Conservation (phyloP, 2,113 vertebrate species). For the Azemiops feae region DNA sequence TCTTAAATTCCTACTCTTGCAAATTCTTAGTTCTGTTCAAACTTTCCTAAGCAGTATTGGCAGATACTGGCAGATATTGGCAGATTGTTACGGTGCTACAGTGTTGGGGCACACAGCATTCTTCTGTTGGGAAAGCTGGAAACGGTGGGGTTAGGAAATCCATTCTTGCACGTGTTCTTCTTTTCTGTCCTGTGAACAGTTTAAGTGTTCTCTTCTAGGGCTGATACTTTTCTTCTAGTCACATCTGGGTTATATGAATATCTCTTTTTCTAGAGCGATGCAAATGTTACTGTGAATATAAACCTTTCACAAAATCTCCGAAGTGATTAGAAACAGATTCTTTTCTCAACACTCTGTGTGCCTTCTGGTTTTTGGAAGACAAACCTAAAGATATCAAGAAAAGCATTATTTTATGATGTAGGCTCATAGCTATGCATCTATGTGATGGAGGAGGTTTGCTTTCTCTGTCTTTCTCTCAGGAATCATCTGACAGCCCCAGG, state of each 20-base stretch:
- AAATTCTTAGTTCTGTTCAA: not conserved
- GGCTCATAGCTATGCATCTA: not conserved
- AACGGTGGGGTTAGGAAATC: not conserved
- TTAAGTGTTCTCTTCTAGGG: conserved; percentile 27
- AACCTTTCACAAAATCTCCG: conserved; percentile 23
- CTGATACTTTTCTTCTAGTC: conserved; percentile 36
- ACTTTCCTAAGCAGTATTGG: not conserved
- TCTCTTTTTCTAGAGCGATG: conserved; percentile 49
- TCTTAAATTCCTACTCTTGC: not conserved
- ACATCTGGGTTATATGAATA: conserved; percentile 33
- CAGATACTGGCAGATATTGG: not conserved
- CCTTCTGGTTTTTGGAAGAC: conserved; percentile 38
- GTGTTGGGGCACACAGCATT: not conserved
- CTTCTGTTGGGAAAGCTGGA: not conserved
- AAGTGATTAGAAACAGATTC: not conserved
- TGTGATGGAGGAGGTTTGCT: conserved; percentile 58
- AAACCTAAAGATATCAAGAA: conserved; percentile 50
- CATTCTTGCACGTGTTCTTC: not conserved
- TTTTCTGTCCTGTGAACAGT: not conserved
- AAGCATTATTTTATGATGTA: not conserved
- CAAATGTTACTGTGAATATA: conserved; percentile 46
- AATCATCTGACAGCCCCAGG: conserved; percentile 75
- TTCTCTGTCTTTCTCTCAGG: conserved; percentile 60
- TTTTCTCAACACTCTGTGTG: conserved; percentile 28
- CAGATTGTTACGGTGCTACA: not conserved